Evolutionary conservation across 2,888 invertebrate genomes (phyloP).

Genomic region (Helleia helle): DNA sequence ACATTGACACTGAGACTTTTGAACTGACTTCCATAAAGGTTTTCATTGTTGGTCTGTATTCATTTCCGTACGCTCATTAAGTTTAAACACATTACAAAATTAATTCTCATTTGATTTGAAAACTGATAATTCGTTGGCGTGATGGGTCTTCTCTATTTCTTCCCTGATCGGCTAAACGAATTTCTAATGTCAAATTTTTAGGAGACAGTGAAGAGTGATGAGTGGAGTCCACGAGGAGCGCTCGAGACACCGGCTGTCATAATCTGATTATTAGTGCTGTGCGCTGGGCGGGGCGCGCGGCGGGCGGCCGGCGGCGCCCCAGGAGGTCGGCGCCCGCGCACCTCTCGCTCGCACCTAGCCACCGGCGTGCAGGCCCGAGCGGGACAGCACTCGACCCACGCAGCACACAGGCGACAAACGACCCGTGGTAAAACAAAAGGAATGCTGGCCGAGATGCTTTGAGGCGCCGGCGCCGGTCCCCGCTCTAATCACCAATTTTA

Average conservation of each 20-base stretch:
- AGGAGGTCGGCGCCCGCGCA: slow-evolving; percentile 68
- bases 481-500: slow-evolving; percentile 73
- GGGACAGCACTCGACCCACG: slow-evolving; percentile 35
- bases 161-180: slow-evolving; percentile 22
- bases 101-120: too few species aligned
- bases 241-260: slow-evolving; percentile 62
- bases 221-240: slow-evolving; percentile 37
- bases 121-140: too few species aligned
- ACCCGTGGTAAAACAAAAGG: slow-evolving; percentile 74
- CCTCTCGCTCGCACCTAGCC: slow-evolving; percentile 41
- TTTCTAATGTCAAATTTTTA: slow-evolving; percentile 43
- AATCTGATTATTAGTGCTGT: slow-evolving; percentile 69
- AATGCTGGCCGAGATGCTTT: slow-evolving; percentile 72
- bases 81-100: too few species aligned
- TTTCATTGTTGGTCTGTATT: too few species aligned
- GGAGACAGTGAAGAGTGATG: slow-evolving; percentile 52
- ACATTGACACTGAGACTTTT: too few species aligned
- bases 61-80: too few species aligned
- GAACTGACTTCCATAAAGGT: too few species aligned
- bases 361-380: slow-evolving; percentile 23
- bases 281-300: slow-evolving; percentile 59
- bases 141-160: too few species aligned
- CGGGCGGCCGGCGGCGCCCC: slow-evolving; percentile 60
- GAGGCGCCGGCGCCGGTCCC: slow-evolving; percentile 72
- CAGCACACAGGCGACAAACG: slow-evolving; percentile 68